Conservation (phyloP, 2,888 invertebrate genomes). For the Meteorus cinctellus region DNA sequence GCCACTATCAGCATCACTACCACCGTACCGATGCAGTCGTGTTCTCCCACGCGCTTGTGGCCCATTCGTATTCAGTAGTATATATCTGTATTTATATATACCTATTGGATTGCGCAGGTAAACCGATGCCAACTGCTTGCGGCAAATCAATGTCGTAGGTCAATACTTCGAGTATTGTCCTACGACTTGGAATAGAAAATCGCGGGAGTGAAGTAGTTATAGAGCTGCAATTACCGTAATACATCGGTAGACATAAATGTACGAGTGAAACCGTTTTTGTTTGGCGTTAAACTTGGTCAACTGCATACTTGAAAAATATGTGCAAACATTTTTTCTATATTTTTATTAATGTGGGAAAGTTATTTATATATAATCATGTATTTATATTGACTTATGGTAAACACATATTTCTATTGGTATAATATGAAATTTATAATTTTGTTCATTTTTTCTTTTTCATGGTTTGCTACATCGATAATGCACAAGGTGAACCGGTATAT, state of each 20-base stretch:
- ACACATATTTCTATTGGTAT: slow-evolving; percentile 1
- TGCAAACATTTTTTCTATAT: background rate
- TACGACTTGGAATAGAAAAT: slow-evolving; percentile 43
- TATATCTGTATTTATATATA: background rate
- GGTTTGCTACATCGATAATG: slow-evolving; percentile 38
- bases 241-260: slow-evolving; percentile 63
- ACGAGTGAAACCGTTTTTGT: slow-evolving; percentile 51
- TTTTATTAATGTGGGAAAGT: background rate
- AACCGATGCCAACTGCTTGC: slow-evolving; percentile 48
- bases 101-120: slow-evolving; percentile 21
- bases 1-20: background rate
- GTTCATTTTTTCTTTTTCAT: slow-evolving; percentile 12
- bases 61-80: slow-evolving; percentile 28
- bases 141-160: slow-evolving; percentile 52
- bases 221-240: slow-evolving; percentile 65
- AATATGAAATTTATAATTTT: slow-evolving; percentile 24
- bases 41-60: slow-evolving; percentile 68
- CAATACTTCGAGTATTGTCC: slow-evolving; percentile 6
- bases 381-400: background rate
- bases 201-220: slow-evolving; percentile 37
- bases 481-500: slow-evolving; percentile 51
- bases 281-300: slow-evolving; percentile 33
- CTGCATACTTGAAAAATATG: background rate
- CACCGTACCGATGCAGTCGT: slow-evolving; percentile 39
- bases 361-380: background rate